Evolutionary conservation across 2,797 vertebrate genomes (phyloP).

Genomic region (Halcyon badia): DNA sequence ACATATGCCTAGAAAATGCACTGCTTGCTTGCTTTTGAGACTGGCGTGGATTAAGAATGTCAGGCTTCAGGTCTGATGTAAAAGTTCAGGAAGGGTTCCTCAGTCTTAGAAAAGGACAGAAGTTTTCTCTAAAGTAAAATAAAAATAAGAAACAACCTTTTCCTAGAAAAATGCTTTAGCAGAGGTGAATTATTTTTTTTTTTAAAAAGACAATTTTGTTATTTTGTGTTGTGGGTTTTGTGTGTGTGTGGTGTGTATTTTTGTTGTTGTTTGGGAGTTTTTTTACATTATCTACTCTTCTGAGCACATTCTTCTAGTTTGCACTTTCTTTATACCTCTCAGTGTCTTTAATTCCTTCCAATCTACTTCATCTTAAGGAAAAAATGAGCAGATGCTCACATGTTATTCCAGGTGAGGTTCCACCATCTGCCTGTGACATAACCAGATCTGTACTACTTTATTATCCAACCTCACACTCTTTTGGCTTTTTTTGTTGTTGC

Average conservation of each 20-base stretch:
- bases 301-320: not conserved
- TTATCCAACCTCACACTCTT: not conserved
- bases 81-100: not conserved
- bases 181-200: not conserved
- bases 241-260: too few relatives aligned
- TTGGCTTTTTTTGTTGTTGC: not conserved
- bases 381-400: not conserved
- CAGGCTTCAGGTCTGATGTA: not conserved
- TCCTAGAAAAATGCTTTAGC: not conserved
- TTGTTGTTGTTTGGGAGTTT: too few relatives aligned
- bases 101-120: not conserved
- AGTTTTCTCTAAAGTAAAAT: not conserved
- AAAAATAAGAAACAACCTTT: not conserved
- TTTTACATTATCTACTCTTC: not conserved
- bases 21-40: not conserved
- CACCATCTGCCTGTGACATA: not conserved
- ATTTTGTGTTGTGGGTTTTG: too few relatives aligned
- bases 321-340: not conserved
- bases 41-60: not conserved
- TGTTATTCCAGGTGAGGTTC: conserved; percentile 13
- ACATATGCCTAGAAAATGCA: not conserved
- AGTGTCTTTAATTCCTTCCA: not conserved
- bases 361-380: not conserved
- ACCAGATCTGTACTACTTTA: not conserved
- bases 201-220: rapidly evolving